Base-by-base conservation (phyloP, 2,113 vertebrate species). In the Sminthopsis crassicaudata region DNA sequence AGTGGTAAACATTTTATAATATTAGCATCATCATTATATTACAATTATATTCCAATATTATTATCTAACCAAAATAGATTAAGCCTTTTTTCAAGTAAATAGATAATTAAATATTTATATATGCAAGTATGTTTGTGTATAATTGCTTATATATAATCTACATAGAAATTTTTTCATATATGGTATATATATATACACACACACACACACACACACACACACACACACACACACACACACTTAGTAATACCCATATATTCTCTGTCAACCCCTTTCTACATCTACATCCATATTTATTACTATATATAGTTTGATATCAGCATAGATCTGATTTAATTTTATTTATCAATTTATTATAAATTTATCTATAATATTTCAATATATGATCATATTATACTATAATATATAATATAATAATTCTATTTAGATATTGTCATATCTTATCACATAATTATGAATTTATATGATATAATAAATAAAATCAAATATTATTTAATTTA, bases 311-410 rank as follows among this genome's bases (percentile, higher is more conserved):
- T n/a, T 36, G 36, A 76, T 76, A 90, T 95, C 53, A 0, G 88
- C 53, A 23, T 93, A 95, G 90, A 90, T 55, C 88, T 89, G 24
- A 92, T 51, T 93, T 42, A 94, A 16, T 52, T 51, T 11, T 0
- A 51, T 11, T 51, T 51, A 51, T 51, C 50, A 51, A 51, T 51
- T 51, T 51, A 10, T 50, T 50, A 51, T 51, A 48, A 48, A 48
- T 48, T 48, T 48, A 48, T 48, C 48, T n/a, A 48, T 48, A 7
- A 51, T 51, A 11, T 51, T 51, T 51, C 50, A 51, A 51, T 51
- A 51, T 51, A 11, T 51, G 9, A 51, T 11, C 50, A 51, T 51
- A 51, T 51, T 10, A 51, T 11, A 10, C 0, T 11, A 11, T 51
- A 51, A 10, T 10, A 11, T 11, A 51, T 51, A 51, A 51, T 51